These are phyloP conservation scores for Seira ritae DNA, from an alignment of 2,888 invertebrate species.

Conservation along the genomic window DNA sequence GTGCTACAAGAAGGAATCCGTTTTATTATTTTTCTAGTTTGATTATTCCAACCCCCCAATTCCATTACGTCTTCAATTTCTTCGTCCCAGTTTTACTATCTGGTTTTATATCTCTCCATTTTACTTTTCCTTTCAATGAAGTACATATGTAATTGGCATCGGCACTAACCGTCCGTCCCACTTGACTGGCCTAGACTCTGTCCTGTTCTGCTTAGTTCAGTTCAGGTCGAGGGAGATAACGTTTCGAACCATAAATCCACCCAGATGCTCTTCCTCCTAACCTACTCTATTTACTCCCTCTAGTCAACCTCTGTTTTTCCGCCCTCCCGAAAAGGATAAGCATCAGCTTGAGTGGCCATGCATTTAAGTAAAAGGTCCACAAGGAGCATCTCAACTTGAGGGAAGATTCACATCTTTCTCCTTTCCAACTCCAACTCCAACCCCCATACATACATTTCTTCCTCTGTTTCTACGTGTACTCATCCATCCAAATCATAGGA, in stretches of 20 bases:
- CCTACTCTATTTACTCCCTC: slow-evolving; percentile 10
- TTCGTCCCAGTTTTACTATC: too few relatives aligned
- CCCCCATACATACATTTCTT: slow-evolving; percentile 1
- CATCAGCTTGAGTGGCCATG: slow-evolving; percentile 48
- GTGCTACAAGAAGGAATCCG: too few relatives aligned
- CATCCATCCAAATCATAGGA: background rate
- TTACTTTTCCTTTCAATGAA: slow-evolving; percentile 13
- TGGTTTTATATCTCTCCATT: too few relatives aligned
- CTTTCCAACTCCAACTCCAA: background rate
- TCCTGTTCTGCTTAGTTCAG: too few relatives aligned
- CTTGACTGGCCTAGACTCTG: too few relatives aligned
- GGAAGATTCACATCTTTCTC: too few relatives aligned
- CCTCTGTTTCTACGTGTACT: background rate
- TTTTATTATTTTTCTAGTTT: too few relatives aligned
- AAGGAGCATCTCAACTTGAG: slow-evolving; percentile 10
- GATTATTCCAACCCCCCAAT: too few relatives aligned
- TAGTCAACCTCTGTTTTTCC: background rate
- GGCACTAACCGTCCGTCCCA: too few relatives aligned
- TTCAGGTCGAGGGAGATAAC: too few relatives aligned
- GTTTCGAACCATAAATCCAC: slow-evolving; percentile 53
- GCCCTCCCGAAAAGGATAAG: background rate
- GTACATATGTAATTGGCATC: slow-evolving; percentile 42
- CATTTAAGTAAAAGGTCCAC: slow-evolving; percentile 28
- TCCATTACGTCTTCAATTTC: too few relatives aligned
- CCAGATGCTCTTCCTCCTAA: slow-evolving; percentile 38